Percentiles rank a stretch among this genome's conserved stretches.
Conservation (phyloP, 2,797 vertebrate genomes). For the Intellagama lesueurii region DNA sequence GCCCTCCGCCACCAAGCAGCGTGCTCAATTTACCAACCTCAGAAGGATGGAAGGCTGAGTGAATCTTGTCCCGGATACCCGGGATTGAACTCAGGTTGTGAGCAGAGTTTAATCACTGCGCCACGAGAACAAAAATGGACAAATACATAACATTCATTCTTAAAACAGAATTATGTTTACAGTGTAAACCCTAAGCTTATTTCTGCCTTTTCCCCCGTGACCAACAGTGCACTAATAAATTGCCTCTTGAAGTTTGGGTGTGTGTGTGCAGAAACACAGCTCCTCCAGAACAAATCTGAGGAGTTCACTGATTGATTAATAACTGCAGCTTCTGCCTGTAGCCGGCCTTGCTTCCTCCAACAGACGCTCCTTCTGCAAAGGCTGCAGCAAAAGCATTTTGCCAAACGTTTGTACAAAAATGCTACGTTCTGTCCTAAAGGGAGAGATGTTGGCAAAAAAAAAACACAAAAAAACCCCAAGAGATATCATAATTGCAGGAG, state of each 20-base stretch:
- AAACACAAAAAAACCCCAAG: neutral
- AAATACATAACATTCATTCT: neutral
- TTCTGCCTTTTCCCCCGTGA: neutral
- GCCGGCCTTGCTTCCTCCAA: constrained; percentile 10
- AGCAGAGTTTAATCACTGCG: no score
- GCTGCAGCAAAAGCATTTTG: constrained; percentile 37
- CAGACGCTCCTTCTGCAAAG: constrained; percentile 44
- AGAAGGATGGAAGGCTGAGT: no score
- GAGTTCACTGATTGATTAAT: constrained; percentile 47
- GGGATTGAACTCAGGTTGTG: no score
- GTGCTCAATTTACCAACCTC: no score
- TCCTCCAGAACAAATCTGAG: neutral
- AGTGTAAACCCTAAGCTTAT: neutral
- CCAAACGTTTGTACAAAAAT: constrained; percentile 42
- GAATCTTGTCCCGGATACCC: no score
- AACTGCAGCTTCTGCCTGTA: neutral
- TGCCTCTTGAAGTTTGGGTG: neutral
- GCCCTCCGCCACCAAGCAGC: no score
- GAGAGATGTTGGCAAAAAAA: constrained; percentile 50
- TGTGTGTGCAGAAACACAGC: no score
- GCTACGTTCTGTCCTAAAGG: constrained; percentile 46
- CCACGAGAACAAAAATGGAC: neutral
- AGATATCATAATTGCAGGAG: neutral
- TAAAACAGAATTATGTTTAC: neutral
- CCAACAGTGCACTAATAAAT: neutral